Conservation (phyloP, 2,888 invertebrate genomes). For the Euspilapteryx auroguttella region DNA sequence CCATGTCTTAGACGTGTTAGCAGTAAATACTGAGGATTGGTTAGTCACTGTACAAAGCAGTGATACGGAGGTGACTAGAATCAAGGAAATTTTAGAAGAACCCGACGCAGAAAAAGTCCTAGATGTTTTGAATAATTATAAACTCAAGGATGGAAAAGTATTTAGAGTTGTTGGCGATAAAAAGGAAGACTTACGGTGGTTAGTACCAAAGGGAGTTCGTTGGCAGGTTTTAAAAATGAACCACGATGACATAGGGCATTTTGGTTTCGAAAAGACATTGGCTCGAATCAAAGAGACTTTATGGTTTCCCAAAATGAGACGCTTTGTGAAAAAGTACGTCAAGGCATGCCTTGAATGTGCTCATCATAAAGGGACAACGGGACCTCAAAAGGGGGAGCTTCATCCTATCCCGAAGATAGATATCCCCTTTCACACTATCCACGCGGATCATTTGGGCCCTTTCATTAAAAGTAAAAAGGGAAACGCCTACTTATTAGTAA, state of each 20-base stretch:
- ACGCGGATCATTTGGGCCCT: too few species aligned
- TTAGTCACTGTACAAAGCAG: conserved; percentile 8
- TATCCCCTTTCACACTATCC: too few species aligned
- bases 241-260: conserved; percentile 14
- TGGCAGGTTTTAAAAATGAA: conserved; percentile 10
- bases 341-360: too few species aligned
- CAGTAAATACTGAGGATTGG: conserved; percentile 7
- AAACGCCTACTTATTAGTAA: conserved; percentile 8
- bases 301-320: too few species aligned
- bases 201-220: conserved; percentile 9
- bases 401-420: too few species aligned
- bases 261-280: conserved; percentile 11
- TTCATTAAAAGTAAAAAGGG: too few species aligned
- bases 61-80: conserved; percentile 5
- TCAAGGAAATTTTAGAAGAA: conserved; percentile 3
- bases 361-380: too few species aligned
- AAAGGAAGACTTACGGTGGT: conserved; percentile 7
- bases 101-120: background rate
- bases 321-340: too few species aligned
- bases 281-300: too few species aligned
- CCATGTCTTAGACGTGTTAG: conserved; percentile 4
- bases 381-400: too few species aligned
- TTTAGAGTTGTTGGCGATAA: conserved; percentile 2
- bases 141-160: conserved; percentile 6
- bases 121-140: conserved; percentile 2